These are phyloP conservation scores for Brachyhypopomus gauderio DNA, from an alignment of 2,113 vertebrate genomes.

Conservation along the genomic window DNA sequence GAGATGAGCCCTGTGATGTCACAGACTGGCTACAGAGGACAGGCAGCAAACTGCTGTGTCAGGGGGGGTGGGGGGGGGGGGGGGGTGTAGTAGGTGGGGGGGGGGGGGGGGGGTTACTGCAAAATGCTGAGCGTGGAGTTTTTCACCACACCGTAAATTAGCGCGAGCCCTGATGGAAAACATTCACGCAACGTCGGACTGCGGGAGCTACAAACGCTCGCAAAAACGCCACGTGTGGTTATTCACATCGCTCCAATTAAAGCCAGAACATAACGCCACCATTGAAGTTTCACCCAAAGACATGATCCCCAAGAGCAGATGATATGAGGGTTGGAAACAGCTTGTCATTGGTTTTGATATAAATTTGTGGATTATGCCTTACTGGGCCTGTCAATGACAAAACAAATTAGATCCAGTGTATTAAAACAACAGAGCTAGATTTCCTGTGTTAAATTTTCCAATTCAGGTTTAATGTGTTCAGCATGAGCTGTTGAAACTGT, in stretches of 20 bases:
- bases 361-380: slow-evolving; percentile 45
- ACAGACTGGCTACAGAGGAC: slow-evolving; percentile 46
- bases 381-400: slow-evolving; percentile 30
- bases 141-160: slow-evolving; percentile 54
- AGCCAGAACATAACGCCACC: slow-evolving; percentile 44
- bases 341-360: slow-evolving; percentile 40
- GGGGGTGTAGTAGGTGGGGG: not conserved
- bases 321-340: slow-evolving; percentile 41
- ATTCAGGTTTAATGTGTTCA: slow-evolving; percentile 19
- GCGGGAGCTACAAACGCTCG: slow-evolving; percentile 40
- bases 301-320: slow-evolving; percentile 39
- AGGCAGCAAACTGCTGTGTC: slow-evolving; percentile 51
- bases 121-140: slow-evolving; percentile 52
- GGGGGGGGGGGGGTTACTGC: slow-evolving; percentile 8
- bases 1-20: slow-evolving; percentile 56
- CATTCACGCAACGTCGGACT: slow-evolving; percentile 43
- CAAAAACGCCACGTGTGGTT: slow-evolving; percentile 42
- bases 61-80: slow-evolving; percentile 2
- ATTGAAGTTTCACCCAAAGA: slow-evolving; percentile 50
- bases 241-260: slow-evolving; percentile 41
- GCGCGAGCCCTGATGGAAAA: slow-evolving; percentile 49
- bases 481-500: slow-evolving; percentile 6
- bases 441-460: slow-evolving; percentile 27
- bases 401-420: slow-evolving; percentile 21
- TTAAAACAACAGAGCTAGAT: slow-evolving; percentile 36